These are phyloP conservation scores for Penaeus chinensis DNA, from an alignment of 1,140 invertebrate genomes.

Conservation along the genomic window DNA sequence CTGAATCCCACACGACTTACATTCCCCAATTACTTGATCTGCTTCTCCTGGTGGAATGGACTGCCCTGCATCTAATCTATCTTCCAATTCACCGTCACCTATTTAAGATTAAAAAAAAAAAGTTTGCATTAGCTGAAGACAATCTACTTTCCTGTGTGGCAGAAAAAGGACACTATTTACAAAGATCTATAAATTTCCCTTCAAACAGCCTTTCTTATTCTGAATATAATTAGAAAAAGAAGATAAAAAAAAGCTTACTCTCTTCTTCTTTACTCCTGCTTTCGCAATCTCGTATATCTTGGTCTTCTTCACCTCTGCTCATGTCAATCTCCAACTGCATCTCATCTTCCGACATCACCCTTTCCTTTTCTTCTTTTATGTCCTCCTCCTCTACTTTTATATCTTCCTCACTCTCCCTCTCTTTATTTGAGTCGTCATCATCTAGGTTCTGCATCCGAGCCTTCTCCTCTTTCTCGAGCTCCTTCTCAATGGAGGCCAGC, in stretches of 20 bases:
- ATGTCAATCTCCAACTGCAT: neutral
- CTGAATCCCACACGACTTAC: slow-evolving; percentile 32
- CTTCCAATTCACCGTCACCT: neutral
- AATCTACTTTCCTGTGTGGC: too few species aligned
- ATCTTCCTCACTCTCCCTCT: slow-evolving; percentile 23
- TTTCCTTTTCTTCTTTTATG: neutral
- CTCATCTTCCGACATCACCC: neutral
- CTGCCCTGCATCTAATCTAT: too few species aligned
- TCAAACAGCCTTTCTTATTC: too few species aligned
- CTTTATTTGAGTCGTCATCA: slow-evolving; percentile 11
- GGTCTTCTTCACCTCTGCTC: neutral
- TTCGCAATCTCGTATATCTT: neutral
- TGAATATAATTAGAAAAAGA: too few species aligned
- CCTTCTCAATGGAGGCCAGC: slow-evolving; percentile 40
- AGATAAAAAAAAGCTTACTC: too few species aligned
- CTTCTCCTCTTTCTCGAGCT: slow-evolving; percentile 38
- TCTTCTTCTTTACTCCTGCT: slow-evolving; percentile 9
- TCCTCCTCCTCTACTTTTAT: neutral
- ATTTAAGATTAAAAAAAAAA: too few species aligned
- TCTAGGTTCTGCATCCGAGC: slow-evolving; percentile 17
- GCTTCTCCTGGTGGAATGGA: too few species aligned
- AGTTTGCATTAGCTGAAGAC: too few species aligned
- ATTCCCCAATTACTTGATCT: slow-evolving; percentile 18
- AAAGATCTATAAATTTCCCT: too few species aligned
- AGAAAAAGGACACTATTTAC: too few species aligned